Evolutionary conservation across 2,797 vertebrate species (phyloP), one percentile per base, ranked within the genome.

Genomic region (Enteromius treurensis): DNA sequence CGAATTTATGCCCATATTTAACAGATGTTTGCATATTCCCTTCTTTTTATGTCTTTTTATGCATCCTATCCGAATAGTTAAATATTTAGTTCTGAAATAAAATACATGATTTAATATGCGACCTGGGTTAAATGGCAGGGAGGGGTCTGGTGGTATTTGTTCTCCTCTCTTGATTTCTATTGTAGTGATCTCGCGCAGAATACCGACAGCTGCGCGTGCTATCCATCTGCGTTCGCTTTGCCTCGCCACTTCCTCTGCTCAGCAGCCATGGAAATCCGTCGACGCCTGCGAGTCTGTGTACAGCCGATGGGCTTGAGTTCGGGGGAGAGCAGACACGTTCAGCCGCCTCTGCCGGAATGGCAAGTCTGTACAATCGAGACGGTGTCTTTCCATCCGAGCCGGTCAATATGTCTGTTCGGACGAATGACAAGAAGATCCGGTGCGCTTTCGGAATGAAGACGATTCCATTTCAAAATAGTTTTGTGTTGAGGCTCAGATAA

Each of bases 271-370:
- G 91, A 90, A 90, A 93, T 88, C 89, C 91, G 88, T 88, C 88
- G 95, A 94, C 92, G 93, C 95, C 94, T 92, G 92, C 81, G 83
- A 92, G 94, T 95, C 94, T 96, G 91, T 90, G 87, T 60, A 86
- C 81, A 70, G 81, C 89, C 86, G 76, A 90, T 88, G 90, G 87
- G 86, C 92, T 92, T 88, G 88, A 89, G 88, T 91, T 88, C 88
- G 83, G 79, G 83, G 92, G 89, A 90, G 83, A 85, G 87, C 84
- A 91, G 88, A 88, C 88, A 84, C 77, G 68, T 90, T 88, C 88
- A 88, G 86, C 90, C 92, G 88, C 78, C 87, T 90, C 88, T 89
- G 87, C 84, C 87, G 85, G 91, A 88, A 89, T 86, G 87, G 80
- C 90, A 88, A 84, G 65, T 32, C 90, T 85, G 80, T 0, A 84